Percentiles rank a stretch among this genome's conserved stretches.
These are phyloP conservation scores for Homarus americanus DNA, from an alignment of 1,140 invertebrate species.

Conservation along the genomic window DNA sequence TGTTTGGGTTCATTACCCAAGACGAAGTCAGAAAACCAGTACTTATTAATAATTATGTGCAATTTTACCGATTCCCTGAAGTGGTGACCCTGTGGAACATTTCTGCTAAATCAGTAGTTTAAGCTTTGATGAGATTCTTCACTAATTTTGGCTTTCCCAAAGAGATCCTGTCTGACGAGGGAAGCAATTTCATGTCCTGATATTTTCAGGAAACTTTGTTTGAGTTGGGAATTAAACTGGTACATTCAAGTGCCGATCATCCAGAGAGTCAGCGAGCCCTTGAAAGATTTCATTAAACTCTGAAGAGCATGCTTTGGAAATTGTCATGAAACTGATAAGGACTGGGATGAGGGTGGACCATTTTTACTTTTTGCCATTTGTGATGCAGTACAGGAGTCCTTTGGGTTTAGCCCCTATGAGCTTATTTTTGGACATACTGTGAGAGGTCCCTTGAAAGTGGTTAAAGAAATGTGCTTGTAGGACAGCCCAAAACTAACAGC, in stretches of 20 bases:
- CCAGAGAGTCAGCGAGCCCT: conserved; percentile 8
- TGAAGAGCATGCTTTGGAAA: background rate
- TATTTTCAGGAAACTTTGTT: background rate
- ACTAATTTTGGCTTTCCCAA: conserved; percentile 6
- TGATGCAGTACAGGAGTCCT: background rate
- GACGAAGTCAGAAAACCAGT: background rate
- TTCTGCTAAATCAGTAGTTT: background rate
- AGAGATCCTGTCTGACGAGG: conserved; percentile 26
- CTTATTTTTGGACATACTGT: conserved; percentile 11
- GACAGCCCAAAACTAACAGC: background rate
- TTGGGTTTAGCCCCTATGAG: background rate
- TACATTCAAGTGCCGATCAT: conserved; percentile 7
- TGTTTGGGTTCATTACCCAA: conserved; percentile 16
- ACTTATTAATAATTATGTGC: conserved; percentile 13
- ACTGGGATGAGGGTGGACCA: conserved; percentile 33
- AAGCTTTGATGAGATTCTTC: background rate
- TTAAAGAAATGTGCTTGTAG: background rate
- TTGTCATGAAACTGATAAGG: background rate
- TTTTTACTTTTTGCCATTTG: background rate
- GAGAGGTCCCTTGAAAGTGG: conserved; percentile 5
- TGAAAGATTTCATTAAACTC: conserved; percentile 23
- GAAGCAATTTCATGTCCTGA: conserved; percentile 7
- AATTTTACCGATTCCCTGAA: conserved; percentile 15
- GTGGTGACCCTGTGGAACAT: conserved; percentile 3
- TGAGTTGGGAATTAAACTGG: background rate